Conservation (phyloP, 2,797 vertebrate species). For the Hafferia zeledoni region DNA sequence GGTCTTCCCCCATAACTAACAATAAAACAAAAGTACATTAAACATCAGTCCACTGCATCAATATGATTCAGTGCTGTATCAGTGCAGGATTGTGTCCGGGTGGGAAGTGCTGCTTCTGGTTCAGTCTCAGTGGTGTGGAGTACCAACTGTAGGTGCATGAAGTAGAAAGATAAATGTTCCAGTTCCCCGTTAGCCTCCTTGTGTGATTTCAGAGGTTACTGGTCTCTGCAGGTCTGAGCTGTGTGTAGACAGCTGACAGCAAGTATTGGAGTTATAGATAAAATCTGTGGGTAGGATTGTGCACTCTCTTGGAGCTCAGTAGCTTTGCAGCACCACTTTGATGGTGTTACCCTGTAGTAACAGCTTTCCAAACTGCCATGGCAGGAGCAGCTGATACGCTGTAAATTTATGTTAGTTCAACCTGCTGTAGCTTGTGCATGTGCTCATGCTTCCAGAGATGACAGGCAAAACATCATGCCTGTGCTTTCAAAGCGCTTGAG, state of each 20-base stretch:
- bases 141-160: not conserved
- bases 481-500: not conserved
- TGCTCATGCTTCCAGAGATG: not conserved
- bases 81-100: not conserved
- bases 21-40: not conserved
- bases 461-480: not conserved
- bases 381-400: not conserved
- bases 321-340: not conserved
- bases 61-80: not conserved
- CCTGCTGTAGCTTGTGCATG: not conserved
- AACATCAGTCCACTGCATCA: not conserved
- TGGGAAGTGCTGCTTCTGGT: not conserved
- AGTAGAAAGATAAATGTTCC: not conserved
- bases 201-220: not conserved
- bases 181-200: not conserved
- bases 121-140: not conserved
- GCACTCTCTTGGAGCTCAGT: not conserved
- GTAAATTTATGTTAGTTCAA: constrained; percentile 10
- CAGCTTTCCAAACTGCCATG: not conserved
- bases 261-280: not conserved
- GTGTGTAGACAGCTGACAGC: not conserved
- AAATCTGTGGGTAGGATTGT: not conserved
- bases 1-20: not conserved
- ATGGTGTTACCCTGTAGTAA: constrained; percentile 3
- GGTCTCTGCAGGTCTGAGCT: not conserved